phyloP scores from a whole-genome alignment of 2,797 vertebrate species.

The Chloroceryle inda region DNA sequence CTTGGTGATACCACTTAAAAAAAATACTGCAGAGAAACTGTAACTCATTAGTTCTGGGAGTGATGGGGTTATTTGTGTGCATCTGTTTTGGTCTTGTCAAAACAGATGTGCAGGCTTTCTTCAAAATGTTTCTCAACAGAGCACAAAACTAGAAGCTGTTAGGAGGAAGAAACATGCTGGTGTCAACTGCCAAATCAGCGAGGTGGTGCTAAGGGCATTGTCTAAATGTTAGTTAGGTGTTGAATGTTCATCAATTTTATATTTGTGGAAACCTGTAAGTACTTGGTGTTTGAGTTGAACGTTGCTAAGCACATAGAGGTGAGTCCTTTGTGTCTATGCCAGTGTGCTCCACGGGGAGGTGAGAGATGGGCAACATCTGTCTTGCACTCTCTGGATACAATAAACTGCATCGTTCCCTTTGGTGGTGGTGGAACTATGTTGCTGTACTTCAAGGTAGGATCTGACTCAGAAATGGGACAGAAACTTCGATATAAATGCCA shows the following conservation, averaged over 20 bases:
- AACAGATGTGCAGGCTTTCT: neutral
- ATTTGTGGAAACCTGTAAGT: neutral
- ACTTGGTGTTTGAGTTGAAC: neutral
- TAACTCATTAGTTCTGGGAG: neutral
- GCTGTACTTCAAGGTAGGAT: neutral
- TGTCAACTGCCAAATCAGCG: neutral
- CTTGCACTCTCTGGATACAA: neutral
- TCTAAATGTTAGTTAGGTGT: neutral
- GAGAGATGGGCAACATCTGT: neutral
- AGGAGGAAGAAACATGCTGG: neutral
- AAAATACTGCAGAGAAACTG: neutral
- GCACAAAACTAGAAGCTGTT: neutral
- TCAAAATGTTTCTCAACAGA: neutral
- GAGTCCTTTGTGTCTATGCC: neutral
- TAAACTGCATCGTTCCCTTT: neutral
- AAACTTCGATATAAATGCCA: neutral
- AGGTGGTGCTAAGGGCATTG: neutral
- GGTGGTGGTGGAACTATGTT: neutral
- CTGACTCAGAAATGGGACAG: neutral
- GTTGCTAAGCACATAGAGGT: rapidly evolving
- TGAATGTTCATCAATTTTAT: neutral
- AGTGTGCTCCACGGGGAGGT: neutral
- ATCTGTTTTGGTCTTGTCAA: neutral
- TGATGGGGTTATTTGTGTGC: neutral
- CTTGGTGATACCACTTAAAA: neutral